Percentiles rank a stretch among this genome's conserved stretches.
phyloP scores from a whole-genome alignment of 30 jellyfish, hydroid and myxozoan species.

The Phacellophora camtschatica region DNA sequence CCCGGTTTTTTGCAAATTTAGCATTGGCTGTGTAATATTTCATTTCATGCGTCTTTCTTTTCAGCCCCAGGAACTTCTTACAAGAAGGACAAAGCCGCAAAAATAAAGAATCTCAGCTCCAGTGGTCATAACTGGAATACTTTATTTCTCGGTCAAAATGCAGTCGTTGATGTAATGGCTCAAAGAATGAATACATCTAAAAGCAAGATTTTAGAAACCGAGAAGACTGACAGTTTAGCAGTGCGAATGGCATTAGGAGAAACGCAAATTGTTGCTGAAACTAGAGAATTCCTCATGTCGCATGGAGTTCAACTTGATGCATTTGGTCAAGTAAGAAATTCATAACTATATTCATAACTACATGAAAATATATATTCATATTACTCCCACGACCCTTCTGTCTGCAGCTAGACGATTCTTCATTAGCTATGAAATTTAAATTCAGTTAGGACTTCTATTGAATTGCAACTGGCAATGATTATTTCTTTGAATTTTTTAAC shows the following conservation, averaged over 20 bases:
- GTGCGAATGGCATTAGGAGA: constrained; percentile 98
- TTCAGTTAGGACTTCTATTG: too few species aligned
- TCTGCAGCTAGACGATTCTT: too few species aligned
- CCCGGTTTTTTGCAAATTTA: too few species aligned
- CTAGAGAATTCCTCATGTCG: constrained; percentile 84
- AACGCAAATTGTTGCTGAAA: constrained; percentile 91
- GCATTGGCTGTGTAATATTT: too few species aligned
- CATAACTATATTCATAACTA: neutral
- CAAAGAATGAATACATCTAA: constrained; percentile 67
- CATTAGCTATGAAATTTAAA: too few species aligned
- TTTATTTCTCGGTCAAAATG: constrained; percentile 89
- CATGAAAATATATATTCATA: too few species aligned
- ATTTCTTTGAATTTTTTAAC: too few species aligned
- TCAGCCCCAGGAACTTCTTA: constrained; percentile 76
- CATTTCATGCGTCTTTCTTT: too few species aligned
- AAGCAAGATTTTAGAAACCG: constrained; percentile 70
- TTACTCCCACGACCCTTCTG: too few species aligned
- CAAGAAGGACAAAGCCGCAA: constrained; percentile 73
- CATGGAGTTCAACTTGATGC: constrained; percentile 94
- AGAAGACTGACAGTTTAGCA: constrained; percentile 77
- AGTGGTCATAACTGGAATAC: constrained; percentile 98
- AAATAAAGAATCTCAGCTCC: constrained; percentile 52
- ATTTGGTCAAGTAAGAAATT: constrained; percentile 78
- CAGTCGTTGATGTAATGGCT: constrained; percentile 92
- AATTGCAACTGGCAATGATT: too few species aligned